phyloP scores from a whole-genome alignment of 2,113 vertebrate species.

The Cebidichthys violaceus region DNA sequence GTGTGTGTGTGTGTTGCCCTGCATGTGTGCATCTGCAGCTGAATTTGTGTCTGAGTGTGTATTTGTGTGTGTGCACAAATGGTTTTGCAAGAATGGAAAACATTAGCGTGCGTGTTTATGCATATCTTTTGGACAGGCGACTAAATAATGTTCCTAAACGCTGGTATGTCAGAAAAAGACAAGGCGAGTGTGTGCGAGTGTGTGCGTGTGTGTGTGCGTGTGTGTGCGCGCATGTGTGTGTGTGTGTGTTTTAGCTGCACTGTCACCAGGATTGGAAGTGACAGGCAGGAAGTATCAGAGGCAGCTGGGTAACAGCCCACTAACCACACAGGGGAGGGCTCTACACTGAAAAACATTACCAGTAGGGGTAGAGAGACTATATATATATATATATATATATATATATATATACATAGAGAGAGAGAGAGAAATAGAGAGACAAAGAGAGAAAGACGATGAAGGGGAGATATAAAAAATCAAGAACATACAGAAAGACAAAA shows the following conservation, averaged over 20 bases:
- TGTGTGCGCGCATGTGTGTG: slow-evolving; percentile 29
- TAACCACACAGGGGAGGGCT: slow-evolving; percentile 74
- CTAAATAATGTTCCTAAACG: slow-evolving; percentile 52
- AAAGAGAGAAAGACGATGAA: not conserved
- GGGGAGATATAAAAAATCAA: not conserved
- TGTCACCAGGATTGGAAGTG: slow-evolving; percentile 77
- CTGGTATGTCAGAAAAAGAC: slow-evolving; percentile 25
- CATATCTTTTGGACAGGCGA: slow-evolving; percentile 33
- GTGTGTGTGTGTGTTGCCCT: not conserved
- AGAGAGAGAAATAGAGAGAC: not conserved
- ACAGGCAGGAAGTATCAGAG: slow-evolving; percentile 80
- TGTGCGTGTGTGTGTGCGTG: slow-evolving; percentile 14
- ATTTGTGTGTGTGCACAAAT: slow-evolving; percentile 22
- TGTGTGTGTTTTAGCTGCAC: slow-evolving; percentile 31
- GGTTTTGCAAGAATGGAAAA: slow-evolving; percentile 32
- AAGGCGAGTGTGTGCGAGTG: not conserved
- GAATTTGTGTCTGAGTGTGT: not conserved
- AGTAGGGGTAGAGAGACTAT: slow-evolving; percentile 53
- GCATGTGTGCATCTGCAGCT: not conserved
- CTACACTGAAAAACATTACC: slow-evolving; percentile 62
- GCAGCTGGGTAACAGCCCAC: slow-evolving; percentile 79
- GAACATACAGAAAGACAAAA: slow-evolving; percentile 2
- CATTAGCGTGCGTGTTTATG: slow-evolving; percentile 25
- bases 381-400: too few species aligned
- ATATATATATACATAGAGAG: not conserved